Evolutionary conservation across 2,888 invertebrate species (phyloP), one percentile per base, ranked within the genome.

Genomic region (Hartigia nigra): DNA sequence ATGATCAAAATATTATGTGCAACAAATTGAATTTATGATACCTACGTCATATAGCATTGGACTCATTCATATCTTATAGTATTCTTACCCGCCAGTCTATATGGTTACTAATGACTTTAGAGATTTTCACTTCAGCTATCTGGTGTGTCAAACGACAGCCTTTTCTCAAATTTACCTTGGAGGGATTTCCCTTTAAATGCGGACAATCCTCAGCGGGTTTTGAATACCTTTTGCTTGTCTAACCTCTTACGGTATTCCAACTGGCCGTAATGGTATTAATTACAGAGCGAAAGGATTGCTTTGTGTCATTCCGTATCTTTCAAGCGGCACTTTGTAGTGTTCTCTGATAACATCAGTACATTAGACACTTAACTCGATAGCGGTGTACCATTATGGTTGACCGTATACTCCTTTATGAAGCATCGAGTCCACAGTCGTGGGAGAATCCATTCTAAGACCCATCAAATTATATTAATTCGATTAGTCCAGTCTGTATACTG

Each of bases 91-190:
- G 55, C 55, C 55, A 23, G 2, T 23, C 4, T 55, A 23, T 55
- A 55, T 14, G 9, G 55, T 23, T 55, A 23, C 23, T 5, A 9
- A 55, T 55, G 23, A 55, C 55, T 9, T 14, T 23, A 23, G 23
- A 23, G 55, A 55, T 23, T 55, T 55, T 5, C 9, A 83, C 81
- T 85, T 83, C 80, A 79, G 79, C 83, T 81, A 83, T 83, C 82
- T 83, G 82, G 80, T 82, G 82, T 86, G 84, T 86, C 86, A 87
- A 87, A 86, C 85, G 82, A 76, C 78, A 76, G 78, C 79, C 82
- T 84, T 83, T 80, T 76, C 79, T 9, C 55, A 55, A 77, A 79
- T 23, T 55, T 55, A 55, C 23, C 82, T 85, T 81, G 69, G 77
- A 77, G 79, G 32, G 78, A 80, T 81, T 82, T 74, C 69, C 75